A percentile compares a stretch with the other conserved stretches of the same genome.
Conservation (phyloP, 2,797 vertebrate genomes). For the Nannoperca australis region DNA sequence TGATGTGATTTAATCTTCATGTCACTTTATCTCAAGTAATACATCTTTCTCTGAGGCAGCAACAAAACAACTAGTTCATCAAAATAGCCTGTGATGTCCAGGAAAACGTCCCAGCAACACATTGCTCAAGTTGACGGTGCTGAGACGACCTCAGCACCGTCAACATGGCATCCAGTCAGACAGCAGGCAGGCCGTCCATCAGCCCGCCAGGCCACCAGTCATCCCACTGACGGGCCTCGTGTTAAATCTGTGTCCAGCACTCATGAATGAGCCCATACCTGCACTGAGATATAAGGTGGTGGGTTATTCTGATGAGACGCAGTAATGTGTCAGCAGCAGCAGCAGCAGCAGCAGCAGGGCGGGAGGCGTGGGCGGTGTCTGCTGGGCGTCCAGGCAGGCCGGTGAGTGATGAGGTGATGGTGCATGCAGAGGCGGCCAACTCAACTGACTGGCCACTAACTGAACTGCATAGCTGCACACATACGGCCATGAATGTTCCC, state of each 20-base stretch:
- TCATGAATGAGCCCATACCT: conserved; percentile 62
- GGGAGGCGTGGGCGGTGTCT: conserved; percentile 24
- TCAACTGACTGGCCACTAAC: conserved; percentile 42
- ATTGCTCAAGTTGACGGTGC: too few relatives aligned
- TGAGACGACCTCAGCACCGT: conserved; percentile 55
- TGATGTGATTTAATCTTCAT: conserved; percentile 8
- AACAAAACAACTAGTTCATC: background rate
- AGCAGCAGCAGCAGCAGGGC: conserved; percentile 23
- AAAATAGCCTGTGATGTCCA: background rate
- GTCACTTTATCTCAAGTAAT: conserved; percentile 1
- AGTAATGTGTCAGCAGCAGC: conserved; percentile 46
- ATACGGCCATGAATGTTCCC: conserved; percentile 65
- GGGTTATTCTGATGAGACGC: conserved; percentile 46
- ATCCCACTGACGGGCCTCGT: conserved; percentile 42
- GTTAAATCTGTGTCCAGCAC: conserved; percentile 77
- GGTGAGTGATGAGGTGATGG: conserved; percentile 82
- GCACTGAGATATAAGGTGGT: conserved; percentile 71
- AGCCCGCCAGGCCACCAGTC: conserved; percentile 58
- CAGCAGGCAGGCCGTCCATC: conserved; percentile 59
- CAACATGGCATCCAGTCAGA: conserved; percentile 39
- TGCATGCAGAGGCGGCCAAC: conserved; percentile 51
- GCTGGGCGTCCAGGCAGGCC: conserved; percentile 53
- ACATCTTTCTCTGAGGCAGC: background rate
- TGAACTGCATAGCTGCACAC: conserved; percentile 52
- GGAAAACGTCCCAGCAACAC: conserved; percentile 25